Evolutionary conservation across 2,888 invertebrate genomes (phyloP).

Genomic region (Synanthedon myopaeformis): DNA sequence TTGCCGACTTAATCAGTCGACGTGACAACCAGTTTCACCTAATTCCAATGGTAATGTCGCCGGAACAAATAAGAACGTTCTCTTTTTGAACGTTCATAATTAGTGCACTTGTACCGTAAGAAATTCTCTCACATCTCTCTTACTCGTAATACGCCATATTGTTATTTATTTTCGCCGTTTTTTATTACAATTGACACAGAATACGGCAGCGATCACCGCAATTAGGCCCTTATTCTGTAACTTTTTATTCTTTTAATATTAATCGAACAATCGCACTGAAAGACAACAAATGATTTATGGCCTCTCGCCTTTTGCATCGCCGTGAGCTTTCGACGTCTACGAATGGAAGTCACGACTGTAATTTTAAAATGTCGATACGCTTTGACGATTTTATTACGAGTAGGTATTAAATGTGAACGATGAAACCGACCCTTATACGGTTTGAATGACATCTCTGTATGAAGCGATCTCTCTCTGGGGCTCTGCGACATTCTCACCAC

Average conservation of each 20-base stretch:
- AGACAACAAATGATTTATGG: slow-evolving; percentile 56
- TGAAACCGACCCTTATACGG: neutral
- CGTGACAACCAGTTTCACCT: slow-evolving; percentile 40
- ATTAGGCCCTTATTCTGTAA: slow-evolving; percentile 48
- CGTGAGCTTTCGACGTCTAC: slow-evolving; percentile 61
- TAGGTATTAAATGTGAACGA: neutral
- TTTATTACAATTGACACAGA: slow-evolving; percentile 16
- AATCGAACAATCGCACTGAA: slow-evolving; percentile 55
- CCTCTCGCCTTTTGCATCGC: slow-evolving; percentile 58
- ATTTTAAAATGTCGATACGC: slow-evolving; percentile 61
- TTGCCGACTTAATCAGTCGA: slow-evolving; percentile 16
- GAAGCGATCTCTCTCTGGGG: neutral
- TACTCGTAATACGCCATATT: neutral
- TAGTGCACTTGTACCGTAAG: slow-evolving; percentile 18
- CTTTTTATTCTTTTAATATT: slow-evolving; percentile 43
- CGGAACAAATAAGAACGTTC: slow-evolving; percentile 48
- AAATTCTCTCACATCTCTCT: slow-evolving; percentile 16
- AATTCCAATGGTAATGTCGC: slow-evolving; percentile 51
- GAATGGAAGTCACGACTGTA: slow-evolving; percentile 65
- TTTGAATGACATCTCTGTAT: neutral
- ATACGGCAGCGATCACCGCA: slow-evolving; percentile 26
- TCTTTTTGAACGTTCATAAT: slow-evolving; percentile 33
- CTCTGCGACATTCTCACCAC: slow-evolving; percentile 17
- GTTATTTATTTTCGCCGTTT: slow-evolving; percentile 1
- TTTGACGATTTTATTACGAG: slow-evolving; percentile 42